Conservation (phyloP, 1,140 invertebrate species). For the Physella acuta region DNA sequence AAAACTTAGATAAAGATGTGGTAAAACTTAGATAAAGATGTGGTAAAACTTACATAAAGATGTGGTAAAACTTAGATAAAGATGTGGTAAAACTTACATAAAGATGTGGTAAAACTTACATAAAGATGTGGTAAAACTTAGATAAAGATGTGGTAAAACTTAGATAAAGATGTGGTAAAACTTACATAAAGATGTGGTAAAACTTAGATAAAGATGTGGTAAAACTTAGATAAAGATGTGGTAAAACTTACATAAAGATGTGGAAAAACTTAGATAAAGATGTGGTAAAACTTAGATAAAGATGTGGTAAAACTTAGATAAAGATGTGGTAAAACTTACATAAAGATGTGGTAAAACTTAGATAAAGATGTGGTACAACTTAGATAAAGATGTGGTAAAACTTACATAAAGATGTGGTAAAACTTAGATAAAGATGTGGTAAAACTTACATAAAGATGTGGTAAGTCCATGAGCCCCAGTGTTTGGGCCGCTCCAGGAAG, state of each 20-base stretch:
- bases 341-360: background rate
- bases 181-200: background rate
- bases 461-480: slow-evolving; percentile 80
- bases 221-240: background rate
- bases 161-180: background rate
- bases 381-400: background rate
- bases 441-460: slow-evolving; percentile 88
- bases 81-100: background rate
- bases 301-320: background rate
- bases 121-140: background rate
- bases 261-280: background rate
- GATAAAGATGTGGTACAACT: background rate
- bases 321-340: background rate
- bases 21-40: background rate
- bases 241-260: background rate
- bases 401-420: background rate
- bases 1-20: background rate
- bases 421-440: background rate
- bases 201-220: background rate
- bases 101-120: background rate
- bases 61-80: background rate
- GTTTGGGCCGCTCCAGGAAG: slow-evolving; percentile 88
- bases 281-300: background rate
- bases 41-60: background rate
- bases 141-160: background rate